Base-by-base conservation (phyloP, 2,113 vertebrate species). In the Malurus elegans region DNA sequence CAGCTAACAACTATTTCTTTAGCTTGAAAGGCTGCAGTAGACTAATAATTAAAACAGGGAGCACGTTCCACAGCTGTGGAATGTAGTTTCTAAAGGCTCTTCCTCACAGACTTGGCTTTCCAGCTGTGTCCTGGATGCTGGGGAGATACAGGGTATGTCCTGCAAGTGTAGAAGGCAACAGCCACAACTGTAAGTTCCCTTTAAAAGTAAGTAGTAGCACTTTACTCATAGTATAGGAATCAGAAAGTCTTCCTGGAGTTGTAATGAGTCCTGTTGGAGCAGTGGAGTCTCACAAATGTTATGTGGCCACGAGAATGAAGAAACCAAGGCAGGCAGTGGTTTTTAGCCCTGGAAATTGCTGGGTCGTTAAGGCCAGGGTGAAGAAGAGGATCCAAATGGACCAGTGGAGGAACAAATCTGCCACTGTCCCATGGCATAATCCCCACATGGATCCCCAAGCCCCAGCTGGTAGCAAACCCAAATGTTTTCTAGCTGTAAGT, bases 31-130 rank as follows among this genome's bases (percentile, higher is more conserved):
- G 61, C 92, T 95, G 65, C 61, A 67, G 23, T 78, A 84, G 66
- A 62, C 12, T 88, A 66, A 28, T 58, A 81, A 64, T 79, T 57
- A 75, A 75, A 47, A 4, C 36, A 36, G 92, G 87, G 84, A 92
- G 80, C 73, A 20, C 29, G 56, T 86, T 92, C 93, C 89, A 80
- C 51, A 45, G 64, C 80, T 95, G 91, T 95, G 95, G 93, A 71
- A 72, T 72, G 11, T 51, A 69, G 61, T 73, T 93, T 92, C 91
- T 73, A 80, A 96, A 94, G 89, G 83, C 75, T 92, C 83, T 92
- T 96, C 90, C 93, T 93, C 94, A 57, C 75, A 86, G 88, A 90
- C 86, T 90, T 93, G 91, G 67, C 93, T 93, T 95, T 91, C 91
- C 79, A 53, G 21, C 84, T 92, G 91, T 94, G 95, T 80, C 65